phyloP scores from a whole-genome alignment of 2,113 vertebrate species.

The Caracal caracal region DNA sequence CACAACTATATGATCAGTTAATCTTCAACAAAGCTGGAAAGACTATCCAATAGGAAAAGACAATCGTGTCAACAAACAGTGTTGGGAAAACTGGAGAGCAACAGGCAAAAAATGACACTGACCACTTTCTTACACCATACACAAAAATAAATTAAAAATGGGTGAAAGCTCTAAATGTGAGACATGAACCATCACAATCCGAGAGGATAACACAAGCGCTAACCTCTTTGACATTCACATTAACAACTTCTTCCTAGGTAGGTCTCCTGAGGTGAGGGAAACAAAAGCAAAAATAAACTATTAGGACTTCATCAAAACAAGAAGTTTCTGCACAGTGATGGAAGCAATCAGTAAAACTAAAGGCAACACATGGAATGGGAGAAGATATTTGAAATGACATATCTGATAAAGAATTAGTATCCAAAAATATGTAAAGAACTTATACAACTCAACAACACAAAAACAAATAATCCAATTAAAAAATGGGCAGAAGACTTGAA shows the following conservation, averaged over 20 bases:
- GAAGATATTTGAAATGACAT: not conserved
- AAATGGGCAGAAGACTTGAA: not conserved
- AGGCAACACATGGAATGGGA: not conserved
- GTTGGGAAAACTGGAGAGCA: no score
- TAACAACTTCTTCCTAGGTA: not conserved
- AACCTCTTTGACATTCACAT: not conserved
- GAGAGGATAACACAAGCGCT: not conserved
- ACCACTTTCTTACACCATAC: not conserved
- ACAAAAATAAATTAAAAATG: not conserved
- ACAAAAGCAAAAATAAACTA: not conserved
- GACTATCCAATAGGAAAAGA: no score
- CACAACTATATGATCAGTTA: no score
- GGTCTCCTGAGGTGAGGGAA: not conserved
- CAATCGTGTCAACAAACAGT: no score
- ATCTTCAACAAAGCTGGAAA: no score
- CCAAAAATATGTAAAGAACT: not conserved
- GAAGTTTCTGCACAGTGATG: not conserved
- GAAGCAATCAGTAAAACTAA: not conserved
- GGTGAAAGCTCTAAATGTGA: not conserved
- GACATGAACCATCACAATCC: not conserved
- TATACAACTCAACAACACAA: not conserved
- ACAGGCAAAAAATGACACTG: no score
- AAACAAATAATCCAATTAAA: not conserved
- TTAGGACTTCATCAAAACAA: not conserved
- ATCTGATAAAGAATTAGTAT: not conserved